Base-by-base conservation (phyloP, 1,140 invertebrate genomes). In the Pteromalus puparum region DNA sequence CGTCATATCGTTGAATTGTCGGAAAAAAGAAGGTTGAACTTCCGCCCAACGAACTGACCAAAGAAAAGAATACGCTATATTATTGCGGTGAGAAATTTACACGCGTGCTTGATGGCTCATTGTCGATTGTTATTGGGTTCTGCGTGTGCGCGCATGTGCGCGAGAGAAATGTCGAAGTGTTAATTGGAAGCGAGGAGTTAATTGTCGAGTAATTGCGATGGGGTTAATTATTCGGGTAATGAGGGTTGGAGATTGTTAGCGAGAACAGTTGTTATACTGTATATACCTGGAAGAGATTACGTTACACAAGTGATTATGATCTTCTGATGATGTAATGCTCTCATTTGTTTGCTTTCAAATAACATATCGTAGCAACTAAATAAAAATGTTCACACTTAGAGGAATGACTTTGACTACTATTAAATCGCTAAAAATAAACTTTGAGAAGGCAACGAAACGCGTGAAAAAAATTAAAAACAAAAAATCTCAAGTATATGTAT, bases 191-290 rank as follows among this genome's bases (percentile, higher is more conserved):
- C 28, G 28, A 65, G 38, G 18, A 81, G 30, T 21, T 4, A 18
- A 72, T 72, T 48, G 68, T 72, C 15, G 42, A 70, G 10, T 80
- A 80, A 80, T 80, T 61, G 6, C 53, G 53, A 61, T 74, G 21
- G 34, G 7, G 73, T n/a, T 70, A 70, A 42, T 74, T 72, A 30
- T 81, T 28, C 1, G 12, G 38, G 13, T 10, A 53, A 48, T 72
- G 53, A 61, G 21, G 2, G 53, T n/a, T 61, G 18, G 53, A 61
- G 21, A n/a, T 61, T n/a, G 21, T 61, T 61, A 61, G 53, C 21
- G 21, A 18, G 53, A 61, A 61, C 53, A 61, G 21, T 61, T 61
- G 53, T n/a, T 61, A 0, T 34, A 34, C 48, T 53, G 1, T 18
- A 48, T 48, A 53, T 53, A 53, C 48, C 48, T 53, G 48, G 48